A percentile compares a stretch with the other conserved stretches of the same genome.
These are phyloP conservation scores for Piprites chloris DNA, from an alignment of 2,113 vertebrate species.

Conservation along the genomic window DNA sequence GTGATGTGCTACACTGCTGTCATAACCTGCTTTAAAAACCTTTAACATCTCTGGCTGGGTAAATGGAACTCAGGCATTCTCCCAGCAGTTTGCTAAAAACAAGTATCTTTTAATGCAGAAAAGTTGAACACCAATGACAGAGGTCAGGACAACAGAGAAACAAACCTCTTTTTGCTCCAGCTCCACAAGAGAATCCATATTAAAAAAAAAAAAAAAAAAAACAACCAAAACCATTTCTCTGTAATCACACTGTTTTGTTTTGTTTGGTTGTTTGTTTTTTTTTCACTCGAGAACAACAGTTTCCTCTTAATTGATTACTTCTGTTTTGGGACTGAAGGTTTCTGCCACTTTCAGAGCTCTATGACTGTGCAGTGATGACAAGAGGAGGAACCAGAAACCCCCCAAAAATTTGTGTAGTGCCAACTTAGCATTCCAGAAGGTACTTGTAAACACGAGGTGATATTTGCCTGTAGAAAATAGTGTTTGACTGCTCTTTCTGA, in stretches of 20 bases:
- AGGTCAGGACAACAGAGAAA: neutral
- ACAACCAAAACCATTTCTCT: neutral
- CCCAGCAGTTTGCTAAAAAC: neutral
- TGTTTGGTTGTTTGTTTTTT: neutral
- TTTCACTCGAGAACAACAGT: neutral
- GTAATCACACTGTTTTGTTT: neutral
- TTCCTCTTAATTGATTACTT: neutral
- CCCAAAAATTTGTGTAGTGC: neutral
- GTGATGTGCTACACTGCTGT: neutral
- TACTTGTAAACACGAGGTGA: rapidly evolving
- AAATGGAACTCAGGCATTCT: neutral
- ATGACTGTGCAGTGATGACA: neutral
- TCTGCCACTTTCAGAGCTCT: neutral
- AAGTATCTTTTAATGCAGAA: neutral
- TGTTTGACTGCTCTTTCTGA: neutral
- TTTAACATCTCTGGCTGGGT: neutral
- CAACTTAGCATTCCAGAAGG: neutral
- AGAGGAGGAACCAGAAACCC: neutral
- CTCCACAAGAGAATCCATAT: neutral
- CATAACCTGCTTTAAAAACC: neutral
- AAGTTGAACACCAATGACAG: neutral
- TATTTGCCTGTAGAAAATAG: neutral
- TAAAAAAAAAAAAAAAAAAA: too few relatives aligned
- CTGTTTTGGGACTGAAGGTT: neutral
- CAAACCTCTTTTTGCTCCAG: neutral